Percentiles rank a stretch among this genome's conserved stretches.
These are phyloP conservation scores for Drymonia ruficornis DNA, from an alignment of 2,888 invertebrate species.

Conservation along the genomic window DNA sequence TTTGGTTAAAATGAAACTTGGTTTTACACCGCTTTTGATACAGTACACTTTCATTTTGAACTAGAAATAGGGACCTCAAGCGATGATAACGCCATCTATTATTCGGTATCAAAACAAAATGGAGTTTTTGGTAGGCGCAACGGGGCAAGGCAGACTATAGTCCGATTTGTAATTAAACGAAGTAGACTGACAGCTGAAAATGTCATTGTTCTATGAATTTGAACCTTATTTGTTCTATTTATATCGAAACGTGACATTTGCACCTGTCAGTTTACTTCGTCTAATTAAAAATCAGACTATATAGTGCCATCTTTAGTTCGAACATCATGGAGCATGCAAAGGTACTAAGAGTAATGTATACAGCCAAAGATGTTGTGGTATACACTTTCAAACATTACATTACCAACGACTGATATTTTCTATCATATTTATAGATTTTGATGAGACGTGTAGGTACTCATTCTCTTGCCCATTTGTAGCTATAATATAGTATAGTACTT, in stretches of 20 bases:
- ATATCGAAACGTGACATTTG: no score
- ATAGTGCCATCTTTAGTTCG: no score
- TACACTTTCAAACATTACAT: neutral
- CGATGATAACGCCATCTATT: neutral
- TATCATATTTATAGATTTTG: neutral
- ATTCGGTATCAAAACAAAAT: neutral
- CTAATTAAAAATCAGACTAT: no score
- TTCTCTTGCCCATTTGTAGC: neutral
- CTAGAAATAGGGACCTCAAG: neutral
- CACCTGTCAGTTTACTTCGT: no score
- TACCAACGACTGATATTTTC: constrained; percentile 5
- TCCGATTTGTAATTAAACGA: no score
- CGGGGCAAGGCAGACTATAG: no score
- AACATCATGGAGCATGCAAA: neutral
- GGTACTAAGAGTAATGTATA: neutral
- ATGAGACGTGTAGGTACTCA: neutral
- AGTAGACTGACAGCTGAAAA: no score
- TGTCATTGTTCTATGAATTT: no score
- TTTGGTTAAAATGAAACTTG: no score
- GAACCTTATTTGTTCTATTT: no score
- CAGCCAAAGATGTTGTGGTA: neutral
- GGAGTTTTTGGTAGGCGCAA: no score
- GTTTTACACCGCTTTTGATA: neutral
- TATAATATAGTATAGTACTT: neutral
- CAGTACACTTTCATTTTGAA: neutral